Base-by-base conservation (phyloP, 2,797 vertebrate genomes). In the Microhierax caerulescens region DNA sequence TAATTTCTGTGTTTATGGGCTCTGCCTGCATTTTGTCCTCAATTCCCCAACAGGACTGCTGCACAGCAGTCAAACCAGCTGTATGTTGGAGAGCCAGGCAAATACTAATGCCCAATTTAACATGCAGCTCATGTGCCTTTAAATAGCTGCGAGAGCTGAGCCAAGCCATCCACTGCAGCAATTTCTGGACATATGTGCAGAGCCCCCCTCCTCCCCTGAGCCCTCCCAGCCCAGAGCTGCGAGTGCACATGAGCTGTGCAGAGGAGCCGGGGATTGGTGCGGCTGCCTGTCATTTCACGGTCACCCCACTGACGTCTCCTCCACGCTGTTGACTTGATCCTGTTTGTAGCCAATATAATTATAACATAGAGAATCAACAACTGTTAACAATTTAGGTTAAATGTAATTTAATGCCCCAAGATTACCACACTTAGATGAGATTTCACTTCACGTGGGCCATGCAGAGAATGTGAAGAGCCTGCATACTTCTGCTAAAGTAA, bases 111-210 rank as follows among this genome's bases (percentile, higher is more conserved):
- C 83, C 77, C 83, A 95, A 79, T 95, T 97, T 95, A 95, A 95
- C 83, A 96, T 95, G 93, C 96, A 94, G 95, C 92, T 97, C 94
- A 50, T 94, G 94, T 74, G 81, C 88, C 95, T 97, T 97, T 97
- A 97, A 96, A 95, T 91, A 96, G 90, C 93, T 93, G 90, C 0
- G 3, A 93, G 67, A 94, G 88, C 67, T 0, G 51, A 94, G 92
- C 93, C 93, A 93, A 95, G 67, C 77, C 82, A 93, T 95, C 77
- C 85, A 82, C 88, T 95, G 93, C 83, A 90, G 95, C 93, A 87
- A 89, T 94, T 92, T 74, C 90, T 92, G 93, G 90, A 92, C 95
- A 93, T 95, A 93, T 93, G 95, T 93, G 91, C 43, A 3, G 74
- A 88, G 63, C 45, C 19, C 67, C 86, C 85, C 93, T 88, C 83